phyloP scores from a whole-genome alignment of 2,113 vertebrate genomes.

The Mastomys coucha region DNA sequence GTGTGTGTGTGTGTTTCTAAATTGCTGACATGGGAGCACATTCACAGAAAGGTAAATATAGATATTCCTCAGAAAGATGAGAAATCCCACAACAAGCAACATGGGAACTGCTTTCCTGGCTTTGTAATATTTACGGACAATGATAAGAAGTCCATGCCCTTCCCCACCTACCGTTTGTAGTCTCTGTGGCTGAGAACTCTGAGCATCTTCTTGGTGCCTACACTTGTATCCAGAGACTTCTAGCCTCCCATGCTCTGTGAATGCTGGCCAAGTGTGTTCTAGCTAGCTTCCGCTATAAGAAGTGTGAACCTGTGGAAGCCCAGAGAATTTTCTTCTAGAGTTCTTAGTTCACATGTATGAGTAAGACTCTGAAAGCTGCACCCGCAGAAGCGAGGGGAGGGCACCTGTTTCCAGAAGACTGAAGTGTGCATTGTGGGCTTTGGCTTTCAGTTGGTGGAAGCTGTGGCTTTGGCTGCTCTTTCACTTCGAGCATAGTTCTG shows the following conservation, averaged over 20 bases:
- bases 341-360: neutral
- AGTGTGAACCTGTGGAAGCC: neutral
- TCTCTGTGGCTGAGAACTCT: neutral
- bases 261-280: neutral
- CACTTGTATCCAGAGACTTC: neutral
- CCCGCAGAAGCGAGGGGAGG: neutral
- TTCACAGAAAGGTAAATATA: neutral
- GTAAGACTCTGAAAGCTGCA: neutral
- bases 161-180: neutral
- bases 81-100: conserved; percentile 61
- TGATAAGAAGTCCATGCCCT: neutral
- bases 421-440: neutral
- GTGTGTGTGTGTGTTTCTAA: conserved; percentile 34
- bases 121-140: conserved; percentile 25
- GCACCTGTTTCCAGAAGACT: neutral
- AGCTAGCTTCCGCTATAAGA: neutral
- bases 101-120: neutral
- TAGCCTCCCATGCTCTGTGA: neutral
- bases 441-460: neutral
- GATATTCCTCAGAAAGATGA: conserved; percentile 67
- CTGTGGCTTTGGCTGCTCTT: neutral
- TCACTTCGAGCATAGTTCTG: neutral
- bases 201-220: neutral
- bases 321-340: neutral
- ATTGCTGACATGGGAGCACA: conserved; percentile 29